These are phyloP conservation scores for Hassar affinis DNA, from an alignment of 2,113 vertebrate genomes.

Conservation along the genomic window DNA sequence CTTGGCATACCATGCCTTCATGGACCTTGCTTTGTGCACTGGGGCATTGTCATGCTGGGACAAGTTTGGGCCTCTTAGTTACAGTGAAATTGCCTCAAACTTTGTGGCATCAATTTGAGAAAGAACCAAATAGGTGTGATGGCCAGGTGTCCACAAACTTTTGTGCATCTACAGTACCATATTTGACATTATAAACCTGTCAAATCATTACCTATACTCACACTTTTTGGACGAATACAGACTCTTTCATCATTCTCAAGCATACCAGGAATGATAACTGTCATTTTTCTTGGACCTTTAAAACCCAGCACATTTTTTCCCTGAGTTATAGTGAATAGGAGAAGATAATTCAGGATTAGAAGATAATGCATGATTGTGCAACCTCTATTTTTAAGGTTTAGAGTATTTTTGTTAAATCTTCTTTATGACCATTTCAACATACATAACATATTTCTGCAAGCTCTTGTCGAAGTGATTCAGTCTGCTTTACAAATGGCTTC, in stretches of 20 bases:
- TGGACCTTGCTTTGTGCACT: background rate
- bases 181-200: background rate
- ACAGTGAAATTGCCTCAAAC: background rate
- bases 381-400: too few relatives aligned
- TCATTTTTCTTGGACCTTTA: slow-evolving; percentile 97
- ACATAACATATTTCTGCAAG: slow-evolving; percentile 84
- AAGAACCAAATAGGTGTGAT: background rate
- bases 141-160: background rate
- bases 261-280: slow-evolving; percentile 95
- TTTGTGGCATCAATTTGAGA: too few relatives aligned
- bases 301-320: slow-evolving; percentile 95
- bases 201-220: slow-evolving; percentile 59
- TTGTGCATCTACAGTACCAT: background rate
- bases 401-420: background rate
- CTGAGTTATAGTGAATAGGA: slow-evolving; percentile 64
- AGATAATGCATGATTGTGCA: background rate
- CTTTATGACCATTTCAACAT: slow-evolving; percentile 57
- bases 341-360: background rate
- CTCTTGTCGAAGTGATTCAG: slow-evolving; percentile 76
- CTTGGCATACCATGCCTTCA: background rate
- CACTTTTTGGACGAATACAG: slow-evolving; percentile 80
- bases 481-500: slow-evolving; percentile 75
- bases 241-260: slow-evolving; percentile 86
- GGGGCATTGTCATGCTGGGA: background rate
- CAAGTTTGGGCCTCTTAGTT: background rate